A percentile compares a stretch with the other conserved stretches of the same genome.
phyloP scores from a whole-genome alignment of 2,113 vertebrate species.

The Motacilla alba region DNA sequence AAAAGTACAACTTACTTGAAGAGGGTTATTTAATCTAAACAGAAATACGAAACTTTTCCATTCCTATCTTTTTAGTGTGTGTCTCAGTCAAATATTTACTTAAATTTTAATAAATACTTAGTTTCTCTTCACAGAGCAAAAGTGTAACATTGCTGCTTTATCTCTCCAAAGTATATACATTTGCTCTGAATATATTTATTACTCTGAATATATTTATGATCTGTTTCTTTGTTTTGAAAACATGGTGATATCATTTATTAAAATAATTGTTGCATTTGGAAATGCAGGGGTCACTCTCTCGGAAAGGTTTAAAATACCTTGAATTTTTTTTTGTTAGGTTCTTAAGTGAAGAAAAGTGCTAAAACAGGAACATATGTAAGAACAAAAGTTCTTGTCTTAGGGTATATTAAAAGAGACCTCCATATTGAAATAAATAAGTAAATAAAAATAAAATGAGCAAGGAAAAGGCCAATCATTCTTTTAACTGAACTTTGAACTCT shows the following conservation, averaged over 20 bases:
- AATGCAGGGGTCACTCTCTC: background rate
- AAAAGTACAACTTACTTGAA: background rate
- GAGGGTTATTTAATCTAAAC: background rate
- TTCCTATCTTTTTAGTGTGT: background rate
- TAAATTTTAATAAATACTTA: background rate
- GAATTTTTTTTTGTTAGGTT: background rate
- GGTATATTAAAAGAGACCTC: background rate
- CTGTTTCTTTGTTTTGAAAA: background rate
- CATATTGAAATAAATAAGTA: background rate
- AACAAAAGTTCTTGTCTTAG: background rate
- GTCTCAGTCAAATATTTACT: background rate
- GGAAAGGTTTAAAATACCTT: background rate
- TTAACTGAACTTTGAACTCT: rapidly evolving
- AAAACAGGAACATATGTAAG: background rate
- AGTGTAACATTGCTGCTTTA: background rate
- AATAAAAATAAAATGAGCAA: background rate
- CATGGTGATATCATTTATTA: background rate
- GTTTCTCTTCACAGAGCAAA: background rate
- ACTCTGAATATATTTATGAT: background rate
- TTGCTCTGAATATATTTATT: background rate
- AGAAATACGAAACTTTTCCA: background rate
- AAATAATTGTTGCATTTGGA: background rate
- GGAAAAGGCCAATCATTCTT: background rate
- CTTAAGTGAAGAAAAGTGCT: background rate
- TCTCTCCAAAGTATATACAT: background rate